Evolutionary conservation across 2,888 invertebrate genomes (phyloP), one percentile per base, ranked within the genome.

Genomic region (Junonia oenone): DNA sequence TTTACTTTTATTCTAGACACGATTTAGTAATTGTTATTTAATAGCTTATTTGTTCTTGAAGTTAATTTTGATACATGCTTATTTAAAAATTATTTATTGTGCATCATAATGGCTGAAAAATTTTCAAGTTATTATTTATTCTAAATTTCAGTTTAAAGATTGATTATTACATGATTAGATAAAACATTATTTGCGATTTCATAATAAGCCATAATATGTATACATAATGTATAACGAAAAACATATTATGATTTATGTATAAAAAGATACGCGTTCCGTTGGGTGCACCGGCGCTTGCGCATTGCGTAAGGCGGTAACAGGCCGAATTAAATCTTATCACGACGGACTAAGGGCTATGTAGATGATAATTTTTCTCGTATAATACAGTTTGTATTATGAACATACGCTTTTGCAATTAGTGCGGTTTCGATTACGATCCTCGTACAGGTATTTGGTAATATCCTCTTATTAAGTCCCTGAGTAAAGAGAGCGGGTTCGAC

Each of bases 371-470:
- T 51, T 51, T 51, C 51, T 56, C 43, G 46, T 48, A 38, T 55
- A 54, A 55, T 51, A 47, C 50, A 29, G 53, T 27, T 62, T 59
- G 19, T 43, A 13, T 58, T 57, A 57, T 59, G 56, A 58, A 58
- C 59, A 48, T 62, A 56, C 51, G 38, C 54, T 63, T 63, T 59
- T 56, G 59, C 55, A 62, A 64, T 64, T 62, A 62, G 53, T 56
- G 46, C 15, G 52, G 63, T 66, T 64, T 68, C 66, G 62, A 65
- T 72, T 71, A 69, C 71, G 65, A 64, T 65, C 62, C 61, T 62
- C 61, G 62, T 65, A 68, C 65, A 58, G 65, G 60, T 65, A 65
- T 72, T 70, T 68, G 57, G 70, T 67, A 72, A 72, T 68, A 68
- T 69, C 68, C 70, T 65, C 59, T 61, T 51, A 43, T 26, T 26